Evolutionary conservation across 2,888 invertebrate species (phyloP).

Genomic region (Congeria kusceri): DNA sequence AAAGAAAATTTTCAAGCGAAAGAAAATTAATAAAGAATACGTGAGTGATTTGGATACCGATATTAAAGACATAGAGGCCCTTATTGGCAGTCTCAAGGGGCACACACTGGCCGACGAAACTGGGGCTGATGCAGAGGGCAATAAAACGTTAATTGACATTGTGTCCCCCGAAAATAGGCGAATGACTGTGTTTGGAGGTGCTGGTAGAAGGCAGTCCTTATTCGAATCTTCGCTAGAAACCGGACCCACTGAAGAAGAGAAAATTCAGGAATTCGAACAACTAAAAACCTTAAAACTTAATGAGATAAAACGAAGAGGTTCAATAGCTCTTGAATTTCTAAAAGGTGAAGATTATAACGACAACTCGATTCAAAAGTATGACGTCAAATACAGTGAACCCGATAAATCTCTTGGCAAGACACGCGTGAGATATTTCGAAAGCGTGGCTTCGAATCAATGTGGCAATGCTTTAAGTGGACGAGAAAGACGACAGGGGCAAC

Average conservation of each 20-base stretch:
- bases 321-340: constrained; percentile 27
- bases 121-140: background rate
- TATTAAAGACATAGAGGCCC: background rate
- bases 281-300: constrained; percentile 19
- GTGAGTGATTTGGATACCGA: background rate
- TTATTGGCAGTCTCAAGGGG: background rate
- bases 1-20: background rate
- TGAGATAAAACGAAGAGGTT: constrained; percentile 6
- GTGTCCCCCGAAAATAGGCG: background rate
- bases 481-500: background rate
- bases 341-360: constrained; percentile 17
- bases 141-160: background rate
- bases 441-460: background rate
- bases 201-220: constrained; percentile 37
- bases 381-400: too few relatives aligned
- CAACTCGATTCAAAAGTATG: too few relatives aligned
- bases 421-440: too few relatives aligned
- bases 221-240: constrained; percentile 36
- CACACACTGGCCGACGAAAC: background rate
- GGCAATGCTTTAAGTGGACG: background rate
- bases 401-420: too few relatives aligned
- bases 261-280: constrained; percentile 1
- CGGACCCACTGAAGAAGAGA: constrained; percentile 5
- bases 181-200: too few relatives aligned
- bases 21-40: background rate